These are phyloP conservation scores for Hemithea aestivaria DNA, from an alignment of 2,888 invertebrate genomes.

Conservation along the genomic window DNA sequence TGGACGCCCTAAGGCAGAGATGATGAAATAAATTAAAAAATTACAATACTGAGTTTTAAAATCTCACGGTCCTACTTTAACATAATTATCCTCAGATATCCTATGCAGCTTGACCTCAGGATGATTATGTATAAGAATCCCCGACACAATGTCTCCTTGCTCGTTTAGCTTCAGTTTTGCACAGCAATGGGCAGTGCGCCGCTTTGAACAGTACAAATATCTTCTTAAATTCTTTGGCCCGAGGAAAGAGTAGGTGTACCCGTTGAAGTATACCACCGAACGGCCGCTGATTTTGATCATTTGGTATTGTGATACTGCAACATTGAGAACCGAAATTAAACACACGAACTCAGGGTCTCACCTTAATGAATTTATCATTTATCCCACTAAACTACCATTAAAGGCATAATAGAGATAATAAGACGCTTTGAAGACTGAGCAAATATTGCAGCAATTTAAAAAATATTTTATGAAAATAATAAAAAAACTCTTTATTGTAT, in stretches of 20 bases:
- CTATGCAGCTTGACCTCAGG: constrained; percentile 26
- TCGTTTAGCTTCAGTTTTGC: constrained; percentile 47
- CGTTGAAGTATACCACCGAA: constrained; percentile 15
- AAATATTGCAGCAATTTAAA: neutral
- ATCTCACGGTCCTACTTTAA: constrained; percentile 1
- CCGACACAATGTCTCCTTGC: constrained; percentile 35
- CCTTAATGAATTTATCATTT: no score
- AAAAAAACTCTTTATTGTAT: no score
- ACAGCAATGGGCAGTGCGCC: constrained; percentile 37
- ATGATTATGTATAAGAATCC: constrained; percentile 45
- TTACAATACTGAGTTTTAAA: no score
- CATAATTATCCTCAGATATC: constrained; percentile 7
- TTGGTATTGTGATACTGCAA: constrained; percentile 6
- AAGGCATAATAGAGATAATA: no score
- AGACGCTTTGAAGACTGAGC: no score
- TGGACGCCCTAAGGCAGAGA: no score
- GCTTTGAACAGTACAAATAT: constrained; percentile 57
- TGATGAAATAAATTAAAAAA: no score
- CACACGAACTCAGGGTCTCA: no score
- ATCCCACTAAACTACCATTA: no score
- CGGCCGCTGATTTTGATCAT: constrained; percentile 19
- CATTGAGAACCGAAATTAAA: no score
- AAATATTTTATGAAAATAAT: neutral
- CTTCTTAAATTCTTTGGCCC: constrained; percentile 40
- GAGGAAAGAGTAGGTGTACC: constrained; percentile 43